Evolutionary conservation across 1,140 invertebrate species (phyloP).

Genomic region (Plutomurus gul): DNA sequence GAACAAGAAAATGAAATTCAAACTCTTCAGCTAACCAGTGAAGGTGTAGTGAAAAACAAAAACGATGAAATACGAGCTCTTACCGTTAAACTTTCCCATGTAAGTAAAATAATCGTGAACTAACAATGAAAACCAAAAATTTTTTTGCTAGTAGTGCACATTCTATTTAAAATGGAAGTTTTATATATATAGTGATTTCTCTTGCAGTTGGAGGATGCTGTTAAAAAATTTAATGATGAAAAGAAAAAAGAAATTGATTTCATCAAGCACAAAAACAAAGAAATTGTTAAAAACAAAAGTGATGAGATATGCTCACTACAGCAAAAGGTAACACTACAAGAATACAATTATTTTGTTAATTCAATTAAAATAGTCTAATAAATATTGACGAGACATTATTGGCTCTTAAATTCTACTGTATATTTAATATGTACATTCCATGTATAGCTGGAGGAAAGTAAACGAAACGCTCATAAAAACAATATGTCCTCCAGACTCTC

Average conservation of each 20-base stretch:
- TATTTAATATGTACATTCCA: too few relatives aligned
- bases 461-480: background rate
- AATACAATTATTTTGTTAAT: background rate
- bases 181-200: too few relatives aligned
- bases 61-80: background rate
- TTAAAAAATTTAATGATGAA: background rate
- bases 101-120: too few relatives aligned
- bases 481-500: constrained; percentile 28
- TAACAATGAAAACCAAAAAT: too few relatives aligned
- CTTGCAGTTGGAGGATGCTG: background rate
- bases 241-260: background rate
- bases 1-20: constrained; percentile 28
- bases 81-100: background rate
- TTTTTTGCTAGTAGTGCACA: too few relatives aligned
- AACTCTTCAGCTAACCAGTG: background rate
- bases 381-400: too few relatives aligned
- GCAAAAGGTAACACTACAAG: background rate
- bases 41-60: background rate
- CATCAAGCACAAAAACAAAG: background rate
- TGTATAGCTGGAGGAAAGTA: constrained; percentile 31
- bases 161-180: too few relatives aligned
- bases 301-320: constrained; percentile 28
- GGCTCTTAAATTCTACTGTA: too few relatives aligned
- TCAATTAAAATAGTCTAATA: background rate
- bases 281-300: constrained; percentile 25